Conservation (phyloP, 2,797 vertebrate genomes). For the Thaleichthys pacificus region DNA sequence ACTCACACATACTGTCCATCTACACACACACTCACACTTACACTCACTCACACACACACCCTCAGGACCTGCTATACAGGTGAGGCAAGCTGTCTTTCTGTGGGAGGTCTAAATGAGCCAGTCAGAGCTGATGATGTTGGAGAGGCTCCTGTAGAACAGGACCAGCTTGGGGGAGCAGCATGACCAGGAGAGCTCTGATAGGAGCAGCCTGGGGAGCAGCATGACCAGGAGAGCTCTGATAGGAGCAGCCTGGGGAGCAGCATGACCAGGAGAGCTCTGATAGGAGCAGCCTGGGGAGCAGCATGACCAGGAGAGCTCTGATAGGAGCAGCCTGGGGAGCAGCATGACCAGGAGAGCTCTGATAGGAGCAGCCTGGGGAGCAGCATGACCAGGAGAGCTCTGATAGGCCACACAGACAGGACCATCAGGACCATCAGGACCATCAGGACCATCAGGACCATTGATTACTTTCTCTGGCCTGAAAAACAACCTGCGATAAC, state of each 20-base stretch:
- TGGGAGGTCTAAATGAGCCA: slow-evolving; percentile 62
- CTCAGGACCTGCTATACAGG: no score
- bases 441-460: slow-evolving; percentile 5
- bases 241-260: slow-evolving; percentile 15
- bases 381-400: slow-evolving; percentile 24
- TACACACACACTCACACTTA: neutral
- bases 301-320: slow-evolving; percentile 38
- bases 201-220: slow-evolving; percentile 3
- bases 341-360: slow-evolving; percentile 33
- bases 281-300: slow-evolving; percentile 27
- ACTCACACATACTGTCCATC: no score
- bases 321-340: slow-evolving; percentile 37
- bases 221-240: slow-evolving; percentile 48
- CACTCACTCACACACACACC: neutral
- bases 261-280: slow-evolving; percentile 44
- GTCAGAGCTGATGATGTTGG: slow-evolving; percentile 60
- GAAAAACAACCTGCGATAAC: slow-evolving; percentile 55
- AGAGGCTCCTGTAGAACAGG: no score
- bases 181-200: slow-evolving; percentile 50
- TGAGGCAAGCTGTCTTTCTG: no score
- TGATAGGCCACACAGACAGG: slow-evolving; percentile 44
- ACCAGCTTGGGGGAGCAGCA: no score
- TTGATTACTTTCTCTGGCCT: slow-evolving; percentile 68
- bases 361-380: slow-evolving; percentile 26
- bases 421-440: slow-evolving; percentile 31